Evolutionary conservation across 2,797 vertebrate species (phyloP), one percentile per base, ranked within the genome.

Genomic region (Acanthurus tractus): DNA sequence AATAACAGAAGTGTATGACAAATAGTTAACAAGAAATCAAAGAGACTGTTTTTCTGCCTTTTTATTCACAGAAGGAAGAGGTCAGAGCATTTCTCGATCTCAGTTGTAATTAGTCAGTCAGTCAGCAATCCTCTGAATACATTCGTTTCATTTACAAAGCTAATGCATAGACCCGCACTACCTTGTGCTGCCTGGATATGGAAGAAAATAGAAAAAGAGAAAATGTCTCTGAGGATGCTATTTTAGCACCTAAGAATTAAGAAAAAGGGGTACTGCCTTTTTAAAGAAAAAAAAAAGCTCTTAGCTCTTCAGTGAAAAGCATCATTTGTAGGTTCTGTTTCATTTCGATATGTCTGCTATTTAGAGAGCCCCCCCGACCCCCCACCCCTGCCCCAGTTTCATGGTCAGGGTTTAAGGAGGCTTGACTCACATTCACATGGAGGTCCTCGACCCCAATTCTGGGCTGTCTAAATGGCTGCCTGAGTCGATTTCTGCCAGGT

Each of bases 371-470:
- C 14, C 14, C 42, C 42, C 40, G 40, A 20, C 42, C 62, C 44
- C 64, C 13, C 57, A 11, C 3, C 49, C 11, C 9, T 4, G 22
- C 2, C 6, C 58, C 52, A 20, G 10, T 62, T 63, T 11, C 8
- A 44, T 34, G 25, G 66, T 58, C 12, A 4, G 15, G 62, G 29
- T 84, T 59, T 79, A 89, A 81, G 63, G 62, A 81, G 79, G 45
- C 70, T 76, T 79, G 74, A 81, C 88, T 89, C 87, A 82, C 69
- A 78, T 81, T 74, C 72, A 77, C 12, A 8, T 69, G 45, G 71
- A 88, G 83, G 88, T 92, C 81, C 70, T 70, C 7, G 81, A 93
- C 85, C 92, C 72, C 91, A 90, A 91, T 93, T 78, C 78, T 74
- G 46, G 52, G 70, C 70, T 81, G 62, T 88, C 70, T 89, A 86